Evolutionary conservation across 1,140 invertebrate genomes (phyloP).

Genomic region (Neodiprion fabricii): DNA sequence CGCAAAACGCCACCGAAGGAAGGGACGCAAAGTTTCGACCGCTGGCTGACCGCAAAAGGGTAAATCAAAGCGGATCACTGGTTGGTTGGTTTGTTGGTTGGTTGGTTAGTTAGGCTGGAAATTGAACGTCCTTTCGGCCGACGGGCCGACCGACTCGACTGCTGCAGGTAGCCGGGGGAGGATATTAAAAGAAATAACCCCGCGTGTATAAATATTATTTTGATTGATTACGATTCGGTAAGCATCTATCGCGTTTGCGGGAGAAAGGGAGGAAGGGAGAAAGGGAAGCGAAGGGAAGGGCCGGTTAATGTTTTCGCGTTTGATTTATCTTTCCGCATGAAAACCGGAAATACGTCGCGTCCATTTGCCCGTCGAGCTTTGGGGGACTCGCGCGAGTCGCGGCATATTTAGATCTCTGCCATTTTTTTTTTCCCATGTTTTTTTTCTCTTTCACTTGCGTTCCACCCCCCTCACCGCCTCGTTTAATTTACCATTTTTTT

Average conservation of each 20-base stretch:
- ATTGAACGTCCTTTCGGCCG: neutral
- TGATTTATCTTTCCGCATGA: neutral
- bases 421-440: too few relatives aligned
- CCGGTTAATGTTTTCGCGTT: neutral
- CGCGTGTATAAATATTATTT: neutral
- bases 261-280: too few relatives aligned
- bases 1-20: too few relatives aligned
- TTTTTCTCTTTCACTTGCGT: too few relatives aligned
- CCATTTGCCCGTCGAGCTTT: neutral
- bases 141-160: neutral
- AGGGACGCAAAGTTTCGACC: constrained; percentile 4
- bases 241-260: neutral
- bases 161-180: neutral
- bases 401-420: too few relatives aligned
- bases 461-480: too few relatives aligned
- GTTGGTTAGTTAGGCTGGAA: neutral
- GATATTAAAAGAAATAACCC: neutral
- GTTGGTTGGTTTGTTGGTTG: neutral
- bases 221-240: neutral
- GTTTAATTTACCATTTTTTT: too few relatives aligned
- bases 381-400: neutral
- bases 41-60: neutral
- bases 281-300: neutral
- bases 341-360: neutral
- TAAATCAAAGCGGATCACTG: neutral